Conservation (phyloP, 1,140 invertebrate genomes). For the Oscheius sp. region DNA sequence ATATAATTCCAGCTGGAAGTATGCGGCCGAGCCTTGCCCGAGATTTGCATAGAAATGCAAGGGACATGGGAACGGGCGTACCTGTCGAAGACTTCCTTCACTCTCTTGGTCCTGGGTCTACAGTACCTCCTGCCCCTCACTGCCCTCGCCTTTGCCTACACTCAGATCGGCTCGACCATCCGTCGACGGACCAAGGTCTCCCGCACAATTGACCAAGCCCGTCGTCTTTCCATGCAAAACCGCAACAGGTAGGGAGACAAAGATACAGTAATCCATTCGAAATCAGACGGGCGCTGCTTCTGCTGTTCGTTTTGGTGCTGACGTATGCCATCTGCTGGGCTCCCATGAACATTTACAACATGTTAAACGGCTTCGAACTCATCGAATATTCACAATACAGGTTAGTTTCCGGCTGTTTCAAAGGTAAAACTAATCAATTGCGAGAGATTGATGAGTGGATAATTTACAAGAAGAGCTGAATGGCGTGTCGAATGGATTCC, state of each 20-base stretch:
- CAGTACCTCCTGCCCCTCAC: slow-evolving; percentile 58
- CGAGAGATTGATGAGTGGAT: too few species aligned
- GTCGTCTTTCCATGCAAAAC: slow-evolving; percentile 38
- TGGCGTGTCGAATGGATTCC: not conserved
- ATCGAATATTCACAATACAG: slow-evolving; percentile 59
- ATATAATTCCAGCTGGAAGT: slow-evolving; percentile 46
- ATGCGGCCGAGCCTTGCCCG: slow-evolving; percentile 45
- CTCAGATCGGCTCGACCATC: slow-evolving; percentile 59
- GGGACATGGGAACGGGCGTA: slow-evolving; percentile 49
- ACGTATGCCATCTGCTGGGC: slow-evolving; percentile 57
- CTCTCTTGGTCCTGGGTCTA: slow-evolving; percentile 46
- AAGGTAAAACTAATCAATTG: too few species aligned
- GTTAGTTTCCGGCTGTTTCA: slow-evolving; percentile 35
- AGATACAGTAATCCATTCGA: too few species aligned
- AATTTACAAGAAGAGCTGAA: slow-evolving; percentile 7
- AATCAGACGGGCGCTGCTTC: slow-evolving; percentile 46
- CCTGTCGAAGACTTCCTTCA: slow-evolving; percentile 54
- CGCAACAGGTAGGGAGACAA: slow-evolving; percentile 34
- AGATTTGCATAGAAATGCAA: slow-evolving; percentile 54
- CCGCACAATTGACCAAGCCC: slow-evolving; percentile 46
- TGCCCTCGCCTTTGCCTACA: slow-evolving; percentile 55
- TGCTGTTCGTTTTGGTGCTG: slow-evolving; percentile 53
- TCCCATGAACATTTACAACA: slow-evolving; percentile 58
- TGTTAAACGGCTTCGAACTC: slow-evolving; percentile 56
- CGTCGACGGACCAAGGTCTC: slow-evolving; percentile 47